Conservation (phyloP, 2,797 vertebrate genomes). For the Siniperca scherzeri region DNA sequence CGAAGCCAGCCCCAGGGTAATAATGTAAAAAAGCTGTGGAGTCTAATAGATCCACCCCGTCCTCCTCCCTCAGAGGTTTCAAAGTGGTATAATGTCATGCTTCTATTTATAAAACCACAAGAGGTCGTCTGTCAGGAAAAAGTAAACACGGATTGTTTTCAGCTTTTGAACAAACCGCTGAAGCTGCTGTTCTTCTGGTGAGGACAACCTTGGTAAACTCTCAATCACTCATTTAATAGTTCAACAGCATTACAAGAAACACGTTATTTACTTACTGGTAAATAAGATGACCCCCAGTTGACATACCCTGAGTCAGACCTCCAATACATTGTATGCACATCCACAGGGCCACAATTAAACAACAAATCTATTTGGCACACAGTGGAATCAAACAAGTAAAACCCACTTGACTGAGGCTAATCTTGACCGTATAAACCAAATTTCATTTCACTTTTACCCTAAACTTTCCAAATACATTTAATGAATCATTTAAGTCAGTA, state of each 20-base stretch:
- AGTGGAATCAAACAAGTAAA: constrained; percentile 5
- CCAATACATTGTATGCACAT: neutral
- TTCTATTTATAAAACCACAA: neutral
- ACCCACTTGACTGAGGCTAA: neutral
- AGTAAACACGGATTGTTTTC: neutral
- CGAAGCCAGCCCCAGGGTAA: neutral
- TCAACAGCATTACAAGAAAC: neutral
- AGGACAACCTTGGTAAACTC: neutral
- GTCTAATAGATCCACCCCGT: neutral
- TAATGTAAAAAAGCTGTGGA: neutral
- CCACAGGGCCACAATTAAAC: neutral
- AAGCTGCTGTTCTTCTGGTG: neutral
- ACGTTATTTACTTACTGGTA: neutral
- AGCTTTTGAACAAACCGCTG: neutral
- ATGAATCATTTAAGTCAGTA: constrained; percentile 17
- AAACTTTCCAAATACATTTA: constrained; percentile 1
- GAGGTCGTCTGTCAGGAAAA: neutral
- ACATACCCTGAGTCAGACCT: neutral
- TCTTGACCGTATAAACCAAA: neutral
- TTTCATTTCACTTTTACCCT: neutral
- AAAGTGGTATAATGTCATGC: neutral
- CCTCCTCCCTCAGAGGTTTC: neutral
- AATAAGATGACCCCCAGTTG: neutral
- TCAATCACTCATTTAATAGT: neutral
- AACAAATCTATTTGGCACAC: neutral